Percentiles rank a stretch among this genome's conserved stretches.
Conservation (phyloP, 2,888 invertebrate species). For the Diarsia brunnea region DNA sequence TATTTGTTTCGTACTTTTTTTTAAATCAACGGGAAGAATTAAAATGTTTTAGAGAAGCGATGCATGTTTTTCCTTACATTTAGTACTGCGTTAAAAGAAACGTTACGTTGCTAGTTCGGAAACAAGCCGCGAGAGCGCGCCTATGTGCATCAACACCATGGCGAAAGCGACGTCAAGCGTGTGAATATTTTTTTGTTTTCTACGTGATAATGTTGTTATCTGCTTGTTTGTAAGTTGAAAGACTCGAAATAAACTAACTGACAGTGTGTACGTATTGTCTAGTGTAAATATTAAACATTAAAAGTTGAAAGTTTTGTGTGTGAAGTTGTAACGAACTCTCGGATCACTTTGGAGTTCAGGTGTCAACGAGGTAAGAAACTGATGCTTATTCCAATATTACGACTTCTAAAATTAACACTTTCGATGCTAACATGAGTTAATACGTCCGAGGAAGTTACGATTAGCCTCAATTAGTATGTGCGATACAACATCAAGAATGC, state of each 20-base stretch:
- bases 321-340: constrained; percentile 89
- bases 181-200: constrained; percentile 89
- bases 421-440: constrained; percentile 71
- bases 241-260: constrained; percentile 78
- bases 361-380: constrained; percentile 90
- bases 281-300: constrained; percentile 77
- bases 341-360: constrained; percentile 89
- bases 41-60: neutral
- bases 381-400: constrained; percentile 84
- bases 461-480: constrained; percentile 68
- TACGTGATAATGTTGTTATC: constrained; percentile 85
- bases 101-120: constrained; percentile 61
- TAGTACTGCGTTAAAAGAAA: constrained; percentile 69
- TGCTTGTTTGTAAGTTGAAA: constrained; percentile 84
- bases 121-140: constrained; percentile 77
- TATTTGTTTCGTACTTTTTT: neutral
- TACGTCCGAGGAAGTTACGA: constrained; percentile 62
- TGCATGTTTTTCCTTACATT: neutral
- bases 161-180: constrained; percentile 88
- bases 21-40: neutral
- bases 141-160: constrained; percentile 86
- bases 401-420: constrained; percentile 83
- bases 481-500: constrained; percentile 67
- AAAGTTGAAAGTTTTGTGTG: constrained; percentile 87
- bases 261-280: constrained; percentile 78